Base-by-base conservation (phyloP, 2,888 invertebrate species). In the Entomobrya proxima region DNA sequence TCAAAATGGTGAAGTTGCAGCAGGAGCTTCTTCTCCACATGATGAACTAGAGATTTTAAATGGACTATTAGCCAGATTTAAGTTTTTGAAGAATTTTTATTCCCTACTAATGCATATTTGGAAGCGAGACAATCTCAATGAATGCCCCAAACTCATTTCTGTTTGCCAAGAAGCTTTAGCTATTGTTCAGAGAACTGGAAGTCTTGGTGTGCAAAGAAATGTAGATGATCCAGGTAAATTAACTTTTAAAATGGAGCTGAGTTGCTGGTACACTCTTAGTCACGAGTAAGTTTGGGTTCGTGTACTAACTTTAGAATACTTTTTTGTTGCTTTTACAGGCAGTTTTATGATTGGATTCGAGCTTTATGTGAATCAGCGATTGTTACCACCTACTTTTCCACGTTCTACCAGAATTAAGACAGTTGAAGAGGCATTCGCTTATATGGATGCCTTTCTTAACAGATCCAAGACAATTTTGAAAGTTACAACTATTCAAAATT, bases 321-420 rank as follows among this genome's bases (percentile, higher is more conserved):
- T 67, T 18, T 37, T 84, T 69, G 18, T n/a, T 58, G 55, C 86
- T 4, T 15, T 44, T 83, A 27, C 85, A 89, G 90, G 86, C 47
- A 86, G 85, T n/a, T 91, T 91, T 55, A 91, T 92, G 83, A 90
- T 97, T 94, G 98, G 98, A 0, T 99, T 99, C 92, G 98, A 98
- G 91, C 98, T 98, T 2, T 95, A 98, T 92, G 96, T 98, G 61
- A 99, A 99, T 93, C 98, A 98, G 92, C 94, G 98, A 58, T 93
- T 98, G 74, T 93, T 99, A 80, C 99, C 99, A n/a, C 98, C 99
- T 0, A 98, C 99, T 21, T 99, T 99, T 93, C 99, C 99, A 0
- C 95, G 99, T 24, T 98, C 98, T 92, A 97, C 98, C 0, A 96
- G 97, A 92, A 97, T 98, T 91, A 96, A 96, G 90, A 95, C 95